These are phyloP conservation scores for Varanus komodoensis DNA, from an alignment of 2,113 vertebrate genomes.

Conservation along the genomic window DNA sequence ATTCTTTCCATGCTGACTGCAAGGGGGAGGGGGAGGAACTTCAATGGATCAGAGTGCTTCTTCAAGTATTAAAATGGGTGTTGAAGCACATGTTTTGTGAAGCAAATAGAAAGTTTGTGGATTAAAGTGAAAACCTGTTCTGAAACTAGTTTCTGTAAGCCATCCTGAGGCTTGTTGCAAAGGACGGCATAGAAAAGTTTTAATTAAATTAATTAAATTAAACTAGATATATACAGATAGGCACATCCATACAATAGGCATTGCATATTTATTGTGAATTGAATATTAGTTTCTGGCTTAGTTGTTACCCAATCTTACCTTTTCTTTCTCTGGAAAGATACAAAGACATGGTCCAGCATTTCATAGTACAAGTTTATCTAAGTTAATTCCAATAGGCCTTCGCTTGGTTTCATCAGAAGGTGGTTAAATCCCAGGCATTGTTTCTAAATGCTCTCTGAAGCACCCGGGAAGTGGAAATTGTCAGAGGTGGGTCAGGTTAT, in stretches of 20 bases:
- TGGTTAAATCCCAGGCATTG: constrained; percentile 22
- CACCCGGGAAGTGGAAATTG: constrained; percentile 13
- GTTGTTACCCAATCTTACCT: background rate
- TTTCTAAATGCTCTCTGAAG: background rate
- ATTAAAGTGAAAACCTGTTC: too few species aligned
- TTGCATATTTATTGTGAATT: background rate
- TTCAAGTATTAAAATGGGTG: too few species aligned
- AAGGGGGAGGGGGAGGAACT: too few species aligned
- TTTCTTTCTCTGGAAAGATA: background rate
- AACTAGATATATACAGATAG: background rate
- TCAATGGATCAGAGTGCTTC: too few species aligned
- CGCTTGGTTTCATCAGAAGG: background rate
- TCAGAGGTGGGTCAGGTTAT: background rate
- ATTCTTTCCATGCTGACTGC: too few species aligned
- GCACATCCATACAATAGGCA: background rate
- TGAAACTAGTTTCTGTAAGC: too few species aligned
- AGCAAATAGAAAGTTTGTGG: background rate
- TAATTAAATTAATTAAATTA: too few species aligned
- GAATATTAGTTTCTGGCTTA: background rate
- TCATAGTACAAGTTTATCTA: background rate
- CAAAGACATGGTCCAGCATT: background rate
- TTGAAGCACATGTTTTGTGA: background rate
- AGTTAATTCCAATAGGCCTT: constrained; percentile 8
- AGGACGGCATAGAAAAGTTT: too few species aligned
- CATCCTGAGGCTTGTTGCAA: too few species aligned